phyloP scores from a whole-genome alignment of 2,888 invertebrate genomes.

The Cheilosia vernalis region DNA sequence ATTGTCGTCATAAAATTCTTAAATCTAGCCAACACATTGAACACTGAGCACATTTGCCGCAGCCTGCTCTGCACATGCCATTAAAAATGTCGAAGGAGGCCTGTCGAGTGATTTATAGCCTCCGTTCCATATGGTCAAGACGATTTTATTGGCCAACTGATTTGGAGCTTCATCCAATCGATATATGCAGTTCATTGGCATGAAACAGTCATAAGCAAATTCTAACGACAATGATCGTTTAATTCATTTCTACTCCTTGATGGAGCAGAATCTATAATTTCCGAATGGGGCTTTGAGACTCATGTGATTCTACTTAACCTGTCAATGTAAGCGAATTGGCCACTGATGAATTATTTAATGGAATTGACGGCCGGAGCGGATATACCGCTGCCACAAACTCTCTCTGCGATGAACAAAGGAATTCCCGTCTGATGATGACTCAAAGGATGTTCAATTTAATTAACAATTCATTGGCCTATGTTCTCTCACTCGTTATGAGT shows the following conservation, averaged over 20 bases:
- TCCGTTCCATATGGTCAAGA: constrained; percentile 11
- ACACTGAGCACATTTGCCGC: background rate
- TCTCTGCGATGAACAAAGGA: constrained; percentile 2
- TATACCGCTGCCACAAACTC: background rate
- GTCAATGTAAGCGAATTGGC: background rate
- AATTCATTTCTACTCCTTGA: constrained; percentile 15
- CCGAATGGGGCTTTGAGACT: background rate
- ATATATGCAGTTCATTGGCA: constrained; percentile 29
- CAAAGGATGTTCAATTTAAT: constrained; percentile 46
- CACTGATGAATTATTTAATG: constrained; percentile 44
- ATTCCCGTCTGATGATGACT: background rate
- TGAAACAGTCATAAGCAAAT: constrained; percentile 27
- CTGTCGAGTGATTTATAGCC: constrained; percentile 43
- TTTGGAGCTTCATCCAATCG: constrained; percentile 13
- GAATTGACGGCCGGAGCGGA: constrained; percentile 15
- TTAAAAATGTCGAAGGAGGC: constrained; percentile 30
- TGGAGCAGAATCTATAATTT: background rate
- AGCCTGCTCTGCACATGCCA: constrained; percentile 19
- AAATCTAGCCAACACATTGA: constrained; percentile 28
- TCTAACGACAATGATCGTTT: constrained; percentile 29
- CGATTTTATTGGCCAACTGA: constrained; percentile 31
- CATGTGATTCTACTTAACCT: background rate
- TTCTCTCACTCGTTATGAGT: constrained; percentile 35
- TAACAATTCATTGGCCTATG: constrained; percentile 48
- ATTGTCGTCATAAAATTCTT: constrained; percentile 48